These are phyloP conservation scores for Rhinolophus ferrumequinum DNA, from an alignment of 2,113 vertebrate genomes.

Conservation along the genomic window DNA sequence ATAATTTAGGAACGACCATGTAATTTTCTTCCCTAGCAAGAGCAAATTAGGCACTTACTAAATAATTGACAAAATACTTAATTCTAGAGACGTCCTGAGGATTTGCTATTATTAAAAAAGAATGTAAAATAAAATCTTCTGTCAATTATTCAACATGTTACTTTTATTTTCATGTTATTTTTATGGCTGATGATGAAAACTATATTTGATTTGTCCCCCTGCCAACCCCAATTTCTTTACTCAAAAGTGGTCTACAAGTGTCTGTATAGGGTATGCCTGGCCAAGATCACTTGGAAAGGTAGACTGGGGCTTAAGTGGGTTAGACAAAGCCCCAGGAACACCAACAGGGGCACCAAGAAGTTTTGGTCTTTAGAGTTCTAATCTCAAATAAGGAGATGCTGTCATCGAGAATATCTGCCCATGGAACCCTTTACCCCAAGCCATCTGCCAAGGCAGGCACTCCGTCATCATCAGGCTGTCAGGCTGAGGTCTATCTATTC, in stretches of 20 bases:
- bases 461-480: neutral
- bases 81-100: conserved; percentile 82
- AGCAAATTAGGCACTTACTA: conserved; percentile 87
- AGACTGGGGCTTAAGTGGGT: neutral
- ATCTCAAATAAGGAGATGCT: conserved; percentile 39
- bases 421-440: neutral
- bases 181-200: neutral
- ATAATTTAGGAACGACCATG: conserved; percentile 86
- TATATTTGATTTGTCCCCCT: neutral
- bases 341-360: neutral
- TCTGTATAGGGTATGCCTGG: neutral
- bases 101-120: conserved; percentile 78
- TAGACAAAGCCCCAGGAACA: neutral
- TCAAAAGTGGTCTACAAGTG: neutral
- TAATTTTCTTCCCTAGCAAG: conserved; percentile 85
- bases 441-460: neutral
- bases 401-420: neutral
- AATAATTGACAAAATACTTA: conserved; percentile 87
- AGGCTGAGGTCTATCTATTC: neutral
- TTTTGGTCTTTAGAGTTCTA: neutral
- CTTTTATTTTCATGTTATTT: neutral
- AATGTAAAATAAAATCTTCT: conserved; percentile 77
- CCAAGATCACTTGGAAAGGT: neutral
- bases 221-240: neutral
- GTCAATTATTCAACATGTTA: conserved; percentile 53